phyloP scores from a whole-genome alignment of 2,113 vertebrate species.

The Scalopus aquaticus region DNA sequence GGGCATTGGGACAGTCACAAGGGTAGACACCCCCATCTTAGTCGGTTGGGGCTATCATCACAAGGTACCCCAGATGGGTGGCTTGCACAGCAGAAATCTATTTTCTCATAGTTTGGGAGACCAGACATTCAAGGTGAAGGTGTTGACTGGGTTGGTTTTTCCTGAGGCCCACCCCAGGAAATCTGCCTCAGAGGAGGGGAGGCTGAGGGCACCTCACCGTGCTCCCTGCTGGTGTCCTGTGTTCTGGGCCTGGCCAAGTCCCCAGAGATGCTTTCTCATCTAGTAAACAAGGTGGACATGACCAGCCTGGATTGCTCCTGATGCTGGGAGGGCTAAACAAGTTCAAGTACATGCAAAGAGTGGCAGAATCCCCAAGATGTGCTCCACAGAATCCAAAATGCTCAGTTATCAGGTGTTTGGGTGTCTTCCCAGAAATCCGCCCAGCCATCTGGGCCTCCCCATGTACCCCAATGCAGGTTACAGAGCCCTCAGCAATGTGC shows the following conservation, averaged over 20 bases:
- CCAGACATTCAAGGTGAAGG: background rate
- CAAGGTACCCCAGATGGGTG: too few species aligned
- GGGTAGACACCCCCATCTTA: background rate
- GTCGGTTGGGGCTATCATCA: background rate
- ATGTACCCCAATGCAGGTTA: background rate
- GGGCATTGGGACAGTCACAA: background rate
- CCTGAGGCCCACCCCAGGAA: background rate
- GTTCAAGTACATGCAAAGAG: background rate
- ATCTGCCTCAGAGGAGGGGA: fast-evolving
- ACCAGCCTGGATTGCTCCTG: too few species aligned
- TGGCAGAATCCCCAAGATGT: background rate
- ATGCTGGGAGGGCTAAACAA: background rate
- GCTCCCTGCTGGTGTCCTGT: background rate
- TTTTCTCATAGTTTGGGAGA: background rate
- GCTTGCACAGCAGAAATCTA: background rate
- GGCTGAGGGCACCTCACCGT: background rate
- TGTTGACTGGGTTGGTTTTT: background rate
- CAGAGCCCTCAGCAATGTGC: background rate
- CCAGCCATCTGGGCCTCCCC: background rate
- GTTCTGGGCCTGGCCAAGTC: background rate
- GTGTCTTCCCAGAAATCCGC: background rate
- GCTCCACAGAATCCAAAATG: background rate
- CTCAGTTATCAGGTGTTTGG: background rate
- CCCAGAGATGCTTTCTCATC: background rate
- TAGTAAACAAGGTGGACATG: background rate